Base-by-base conservation (phyloP, 2,797 vertebrate genomes). In the Artibeus jamaicensis region DNA sequence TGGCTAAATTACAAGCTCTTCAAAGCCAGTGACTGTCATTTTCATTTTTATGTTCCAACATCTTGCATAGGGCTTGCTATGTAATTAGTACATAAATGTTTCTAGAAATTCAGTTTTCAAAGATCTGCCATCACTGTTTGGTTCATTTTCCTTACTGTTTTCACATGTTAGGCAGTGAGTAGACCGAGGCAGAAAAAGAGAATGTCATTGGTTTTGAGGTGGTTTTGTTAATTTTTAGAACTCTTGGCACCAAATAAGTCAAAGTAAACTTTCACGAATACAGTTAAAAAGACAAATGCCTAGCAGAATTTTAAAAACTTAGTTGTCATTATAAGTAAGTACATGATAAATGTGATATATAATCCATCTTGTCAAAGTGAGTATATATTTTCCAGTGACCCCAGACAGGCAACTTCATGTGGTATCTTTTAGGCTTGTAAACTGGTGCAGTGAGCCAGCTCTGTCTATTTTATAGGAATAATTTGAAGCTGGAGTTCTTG, bases 281-380 rank as follows among this genome's bases (percentile, higher is more conserved):
- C 53, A 88, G 48, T 79, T 77, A 48, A 71, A 92, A 86, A 90
- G 19, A 73, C n/a, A 71, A 92, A n/a, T 81, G n/a, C 32, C 39
- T 48, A 2, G 70, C n/a, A 53, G 70, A 85, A 76, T 65, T 70
- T 89, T 83, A 59, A 8, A 91, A 74, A 92, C 26, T 74, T 76
- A 37, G 7, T 83, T 70, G 32, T 86, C 50, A n/a, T 83, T 67
- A 78, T 91, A 95, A 81, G n/a, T 9, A 83, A 46, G 9, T n/a
- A 32, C 16, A 5, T 76, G 34, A 71, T 94, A 82, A 96, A 70
- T 86, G 84, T 89, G 37, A 1, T 93, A 90, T 65, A 86, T 97
- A 93, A 95, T 97, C 91, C 37, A 82, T 97, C 95, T 94, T 97
- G 95, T 95, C 83, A 94, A 85, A 95, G 97, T 89, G 57, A 70